Percentiles rank a stretch among this genome's conserved stretches.
These are phyloP conservation scores for Acanthurus tractus DNA, from an alignment of 2,797 vertebrate species.

Conservation along the genomic window DNA sequence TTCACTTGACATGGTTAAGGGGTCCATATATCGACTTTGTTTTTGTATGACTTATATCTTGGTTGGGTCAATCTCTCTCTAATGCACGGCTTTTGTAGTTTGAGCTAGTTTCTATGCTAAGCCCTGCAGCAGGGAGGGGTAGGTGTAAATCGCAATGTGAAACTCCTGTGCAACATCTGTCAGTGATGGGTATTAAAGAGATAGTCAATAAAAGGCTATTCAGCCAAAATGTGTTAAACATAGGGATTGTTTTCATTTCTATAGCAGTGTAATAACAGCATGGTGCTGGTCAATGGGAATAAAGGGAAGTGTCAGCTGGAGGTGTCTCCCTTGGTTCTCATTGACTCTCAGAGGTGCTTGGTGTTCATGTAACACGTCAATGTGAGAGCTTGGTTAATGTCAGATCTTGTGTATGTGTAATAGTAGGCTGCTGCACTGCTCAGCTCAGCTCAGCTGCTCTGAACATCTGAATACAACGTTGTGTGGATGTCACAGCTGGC, in stretches of 20 bases:
- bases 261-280: not conserved
- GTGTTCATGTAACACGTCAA: not conserved
- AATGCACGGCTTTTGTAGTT: constrained; percentile 12
- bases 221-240: constrained; percentile 1
- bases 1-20: not conserved
- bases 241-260: constrained; percentile 6
- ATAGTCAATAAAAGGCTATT: constrained; percentile 1
- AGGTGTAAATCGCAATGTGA: constrained; percentile 27
- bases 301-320: constrained; percentile 5
- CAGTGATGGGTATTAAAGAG: constrained; percentile 20
- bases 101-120: constrained; percentile 30
- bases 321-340: constrained; percentile 6
- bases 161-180: constrained; percentile 38
- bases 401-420: constrained; percentile 34
- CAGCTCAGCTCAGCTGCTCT: constrained; percentile 31
- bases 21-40: not conserved
- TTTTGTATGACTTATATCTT: not conserved
- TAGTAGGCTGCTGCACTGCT: constrained; percentile 10
- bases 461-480: constrained; percentile 27
- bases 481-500: constrained; percentile 65
- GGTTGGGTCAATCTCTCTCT: constrained; percentile 5
- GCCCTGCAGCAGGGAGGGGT: constrained; percentile 20
- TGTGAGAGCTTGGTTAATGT: constrained; percentile 13
- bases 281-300: not conserved
- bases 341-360: constrained; percentile 3